phyloP scores from a whole-genome alignment of 2,888 invertebrate genomes.

The Hypomecis atomaria region DNA sequence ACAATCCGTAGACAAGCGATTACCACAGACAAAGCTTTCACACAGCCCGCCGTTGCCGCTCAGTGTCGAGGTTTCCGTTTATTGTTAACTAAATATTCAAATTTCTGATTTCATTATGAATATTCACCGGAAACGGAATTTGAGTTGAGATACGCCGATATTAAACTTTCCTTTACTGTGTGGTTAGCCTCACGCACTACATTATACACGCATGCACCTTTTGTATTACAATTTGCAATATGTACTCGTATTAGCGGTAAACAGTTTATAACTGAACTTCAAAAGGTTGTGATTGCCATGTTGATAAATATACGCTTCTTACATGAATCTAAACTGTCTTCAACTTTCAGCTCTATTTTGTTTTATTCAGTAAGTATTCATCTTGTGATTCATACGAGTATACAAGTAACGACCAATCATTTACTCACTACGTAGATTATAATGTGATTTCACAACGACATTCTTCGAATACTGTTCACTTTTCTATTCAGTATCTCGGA shows the following conservation, averaged over 20 bases:
- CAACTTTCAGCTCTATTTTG: conserved; percentile 9
- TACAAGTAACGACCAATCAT: conserved; percentile 25
- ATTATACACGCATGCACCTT: conserved; percentile 34
- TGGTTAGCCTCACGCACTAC: conserved; percentile 34
- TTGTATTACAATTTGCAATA: conserved; percentile 11
- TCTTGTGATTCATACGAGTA: conserved; percentile 19
- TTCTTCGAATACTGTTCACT: conserved; percentile 16
- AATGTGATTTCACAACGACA: conserved; percentile 20
- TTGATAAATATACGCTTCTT: conserved; percentile 11
- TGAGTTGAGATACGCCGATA: conserved; percentile 29
- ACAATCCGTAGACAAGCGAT: conserved; percentile 54
- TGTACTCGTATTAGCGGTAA: conserved; percentile 16
- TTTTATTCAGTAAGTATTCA: conserved; percentile 1
- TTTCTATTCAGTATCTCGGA: conserved; percentile 10
- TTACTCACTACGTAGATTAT: conserved; percentile 5
- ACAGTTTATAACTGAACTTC: conserved; percentile 3
- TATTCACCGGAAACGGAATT: conserved; percentile 45
- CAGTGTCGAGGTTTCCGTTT: conserved; percentile 55
- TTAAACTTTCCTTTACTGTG: conserved; percentile 41
- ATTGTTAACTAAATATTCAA: conserved; percentile 55
- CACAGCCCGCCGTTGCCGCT: conserved; percentile 44
- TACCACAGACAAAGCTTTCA: conserved; percentile 62
- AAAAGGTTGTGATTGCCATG: conserved; percentile 3
- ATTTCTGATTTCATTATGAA: conserved; percentile 50
- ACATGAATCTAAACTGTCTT: conserved; percentile 6